A percentile compares a stretch with the other conserved stretches of the same genome.
Evolutionary conservation across 2,888 invertebrate genomes (phyloP).

Genomic region (Limnephilus lunatus): DNA sequence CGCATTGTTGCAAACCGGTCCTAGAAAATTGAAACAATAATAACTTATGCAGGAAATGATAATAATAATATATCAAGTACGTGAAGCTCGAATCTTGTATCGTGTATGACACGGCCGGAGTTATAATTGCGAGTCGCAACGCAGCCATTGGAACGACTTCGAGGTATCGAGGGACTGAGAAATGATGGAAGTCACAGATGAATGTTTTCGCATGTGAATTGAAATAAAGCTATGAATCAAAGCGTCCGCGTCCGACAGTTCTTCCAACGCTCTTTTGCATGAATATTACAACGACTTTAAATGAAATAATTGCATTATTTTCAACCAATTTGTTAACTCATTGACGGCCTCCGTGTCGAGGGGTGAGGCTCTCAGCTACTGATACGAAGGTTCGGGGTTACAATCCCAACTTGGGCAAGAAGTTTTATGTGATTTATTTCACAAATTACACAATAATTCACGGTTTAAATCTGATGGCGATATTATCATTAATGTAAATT

Average conservation of each 20-base stretch:
- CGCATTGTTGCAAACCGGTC: not conserved
- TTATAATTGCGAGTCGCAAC: not conserved
- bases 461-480: too few relatives aligned
- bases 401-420: too few relatives aligned
- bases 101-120: not conserved
- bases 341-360: too few relatives aligned
- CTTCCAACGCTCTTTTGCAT: not conserved
- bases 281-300: not conserved
- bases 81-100: not conserved
- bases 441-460: too few relatives aligned
- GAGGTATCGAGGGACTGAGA: not conserved
- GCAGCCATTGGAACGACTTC: not conserved
- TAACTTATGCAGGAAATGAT: not conserved
- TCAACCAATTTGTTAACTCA: not conserved
- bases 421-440: too few relatives aligned
- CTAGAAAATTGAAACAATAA: not conserved
- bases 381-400: too few relatives aligned
- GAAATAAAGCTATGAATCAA: not conserved
- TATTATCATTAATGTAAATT: too few relatives aligned
- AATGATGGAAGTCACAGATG: not conserved
- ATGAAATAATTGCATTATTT: not conserved
- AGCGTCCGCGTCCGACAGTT: not conserved
- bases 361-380: too few relatives aligned
- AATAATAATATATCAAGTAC: not conserved
- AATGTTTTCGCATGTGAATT: slow-evolving; percentile 2